These are phyloP conservation scores for Tetranychus urticae DNA, from an alignment of 1,140 invertebrate genomes.

Conservation along the genomic window DNA sequence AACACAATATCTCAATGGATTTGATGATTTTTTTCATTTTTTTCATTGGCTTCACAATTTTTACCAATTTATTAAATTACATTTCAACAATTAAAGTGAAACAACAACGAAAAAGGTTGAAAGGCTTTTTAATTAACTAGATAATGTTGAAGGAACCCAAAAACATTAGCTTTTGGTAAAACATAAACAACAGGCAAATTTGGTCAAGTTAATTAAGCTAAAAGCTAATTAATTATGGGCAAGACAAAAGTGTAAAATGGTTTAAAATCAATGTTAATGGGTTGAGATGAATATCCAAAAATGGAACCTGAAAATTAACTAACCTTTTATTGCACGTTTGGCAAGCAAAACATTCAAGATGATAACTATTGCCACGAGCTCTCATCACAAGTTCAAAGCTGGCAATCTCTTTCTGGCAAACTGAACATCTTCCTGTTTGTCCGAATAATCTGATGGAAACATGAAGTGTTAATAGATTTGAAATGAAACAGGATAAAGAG, in stretches of 20 bases:
- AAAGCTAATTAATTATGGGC: neutral
- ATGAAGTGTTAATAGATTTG: neutral
- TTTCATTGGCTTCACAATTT: too few relatives aligned
- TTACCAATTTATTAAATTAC: too few relatives aligned
- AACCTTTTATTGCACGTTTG: slow-evolving; percentile 89
- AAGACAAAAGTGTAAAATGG: too few relatives aligned
- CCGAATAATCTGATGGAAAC: slow-evolving; percentile 4
- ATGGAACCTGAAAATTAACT: slow-evolving; percentile 11
- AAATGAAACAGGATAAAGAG: neutral
- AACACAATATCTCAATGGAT: too few relatives aligned
- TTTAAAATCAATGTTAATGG: neutral
- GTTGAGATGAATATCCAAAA: neutral
- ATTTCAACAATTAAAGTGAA: too few relatives aligned
- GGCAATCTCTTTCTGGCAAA: slow-evolving; percentile 77
- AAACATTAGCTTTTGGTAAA: neutral
- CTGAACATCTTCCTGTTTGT: slow-evolving; percentile 47
- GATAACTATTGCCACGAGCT: slow-evolving; percentile 76
- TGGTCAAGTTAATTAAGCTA: neutral
- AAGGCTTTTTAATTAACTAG: too few relatives aligned
- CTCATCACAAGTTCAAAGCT: slow-evolving; percentile 95
- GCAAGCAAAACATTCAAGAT: slow-evolving; percentile 86
- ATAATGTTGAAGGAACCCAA: too few relatives aligned
- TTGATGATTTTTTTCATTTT: too few relatives aligned
- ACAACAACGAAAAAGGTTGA: too few relatives aligned
- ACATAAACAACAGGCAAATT: neutral